These are phyloP conservation scores for Poecilia picta DNA, from an alignment of 2,797 vertebrate genomes.

Conservation along the genomic window DNA sequence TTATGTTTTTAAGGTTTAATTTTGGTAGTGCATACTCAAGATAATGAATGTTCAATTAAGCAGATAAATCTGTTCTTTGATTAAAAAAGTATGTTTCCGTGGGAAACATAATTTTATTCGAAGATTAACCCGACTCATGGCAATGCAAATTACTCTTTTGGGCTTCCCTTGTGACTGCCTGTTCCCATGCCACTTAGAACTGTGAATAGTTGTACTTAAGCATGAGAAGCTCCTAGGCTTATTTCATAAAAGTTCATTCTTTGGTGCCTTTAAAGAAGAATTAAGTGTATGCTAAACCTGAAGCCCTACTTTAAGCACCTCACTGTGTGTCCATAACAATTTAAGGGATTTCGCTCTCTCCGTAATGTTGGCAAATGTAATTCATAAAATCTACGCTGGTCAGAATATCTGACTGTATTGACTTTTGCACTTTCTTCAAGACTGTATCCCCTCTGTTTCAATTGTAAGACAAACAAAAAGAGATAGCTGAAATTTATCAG, in stretches of 20 bases:
- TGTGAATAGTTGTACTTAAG: background rate
- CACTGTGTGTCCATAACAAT: conserved; percentile 13
- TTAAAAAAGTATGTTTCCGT: background rate
- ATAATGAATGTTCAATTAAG: conserved; percentile 17
- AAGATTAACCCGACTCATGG: conserved; percentile 22
- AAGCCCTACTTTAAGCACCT: background rate
- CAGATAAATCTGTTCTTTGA: conserved; percentile 6
- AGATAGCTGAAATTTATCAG: conserved; percentile 75
- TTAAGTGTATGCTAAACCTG: background rate
- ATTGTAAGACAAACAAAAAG: conserved; percentile 30
- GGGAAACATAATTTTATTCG: conserved; percentile 32
- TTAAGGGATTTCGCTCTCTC: conserved; percentile 23
- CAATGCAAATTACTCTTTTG: conserved; percentile 8
- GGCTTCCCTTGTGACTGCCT: background rate
- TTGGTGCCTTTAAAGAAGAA: background rate
- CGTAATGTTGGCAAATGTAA: conserved; percentile 22
- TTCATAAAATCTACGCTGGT: conserved; percentile 27
- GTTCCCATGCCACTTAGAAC: conserved; percentile 2
- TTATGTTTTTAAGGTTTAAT: conserved; percentile 8
- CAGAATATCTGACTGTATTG: conserved; percentile 44
- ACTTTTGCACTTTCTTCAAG: conserved; percentile 54
- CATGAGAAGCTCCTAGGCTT: conserved; percentile 2
- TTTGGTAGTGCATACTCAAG: conserved; percentile 7
- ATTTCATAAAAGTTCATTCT: conserved; percentile 1
- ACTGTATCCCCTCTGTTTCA: conserved; percentile 26